Conservation (phyloP, 2,797 vertebrate species). For the Acanthornis magna region DNA sequence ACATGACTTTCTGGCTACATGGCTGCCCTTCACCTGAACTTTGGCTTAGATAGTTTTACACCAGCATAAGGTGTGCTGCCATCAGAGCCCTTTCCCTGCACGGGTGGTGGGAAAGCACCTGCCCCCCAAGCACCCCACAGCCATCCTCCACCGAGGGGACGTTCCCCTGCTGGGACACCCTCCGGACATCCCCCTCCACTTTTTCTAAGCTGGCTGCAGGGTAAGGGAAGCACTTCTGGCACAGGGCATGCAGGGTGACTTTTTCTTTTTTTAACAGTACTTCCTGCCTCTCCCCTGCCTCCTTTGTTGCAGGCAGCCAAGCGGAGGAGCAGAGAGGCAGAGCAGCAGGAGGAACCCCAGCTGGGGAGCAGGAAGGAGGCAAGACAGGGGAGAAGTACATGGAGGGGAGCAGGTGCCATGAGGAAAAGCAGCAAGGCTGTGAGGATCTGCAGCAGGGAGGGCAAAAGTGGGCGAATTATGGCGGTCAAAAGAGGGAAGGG, state of each 20-base stretch:
- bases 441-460: neutral
- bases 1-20: conserved; percentile 89
- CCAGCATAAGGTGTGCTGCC: neutral
- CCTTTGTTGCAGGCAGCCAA: neutral
- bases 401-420: accelerated
- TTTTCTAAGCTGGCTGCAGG: neutral
- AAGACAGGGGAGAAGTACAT: neutral
- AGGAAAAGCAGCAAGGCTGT: neutral
- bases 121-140: accelerated
- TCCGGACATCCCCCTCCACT: neutral
- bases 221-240: neutral
- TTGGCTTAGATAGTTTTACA: conserved; percentile 83
- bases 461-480: neutral
- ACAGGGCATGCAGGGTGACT: neutral
- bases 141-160: neutral
- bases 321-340: neutral
- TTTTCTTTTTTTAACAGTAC: neutral
- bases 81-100: neutral
- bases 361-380: neutral
- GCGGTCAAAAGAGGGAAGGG: neutral
- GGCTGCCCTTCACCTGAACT: conserved; percentile 96
- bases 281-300: neutral
- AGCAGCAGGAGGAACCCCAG: neutral
- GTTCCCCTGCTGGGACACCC: neutral
- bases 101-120: neutral